Conservation (phyloP, 2,797 vertebrate genomes). For the Taeniopygia guttata region DNA sequence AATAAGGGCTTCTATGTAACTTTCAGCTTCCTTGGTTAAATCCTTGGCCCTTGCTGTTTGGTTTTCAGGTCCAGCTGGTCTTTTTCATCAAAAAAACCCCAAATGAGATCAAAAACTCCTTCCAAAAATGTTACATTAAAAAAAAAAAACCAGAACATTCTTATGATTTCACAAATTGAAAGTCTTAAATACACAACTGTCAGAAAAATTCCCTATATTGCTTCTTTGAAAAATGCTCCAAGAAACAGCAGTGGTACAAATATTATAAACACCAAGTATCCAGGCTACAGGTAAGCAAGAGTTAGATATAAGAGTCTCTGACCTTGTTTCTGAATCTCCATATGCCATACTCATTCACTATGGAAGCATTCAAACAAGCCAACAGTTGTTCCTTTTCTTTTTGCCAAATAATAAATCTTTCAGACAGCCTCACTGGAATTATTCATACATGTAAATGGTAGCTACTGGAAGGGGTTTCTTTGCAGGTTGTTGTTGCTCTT, state of each 20-base stretch:
- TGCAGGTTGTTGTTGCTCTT: not conserved
- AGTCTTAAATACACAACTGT: not conserved
- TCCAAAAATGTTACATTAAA: not conserved
- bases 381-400: conserved; percentile 42
- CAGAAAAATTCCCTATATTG: not conserved
- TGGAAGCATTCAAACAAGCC: conserved; percentile 13
- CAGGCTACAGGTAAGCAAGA: conserved; percentile 7
- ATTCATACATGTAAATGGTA: not conserved
- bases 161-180: not conserved
- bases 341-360: not conserved
- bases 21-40: not conserved
- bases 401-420: conserved; percentile 51
- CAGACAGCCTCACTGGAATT: conserved; percentile 22
- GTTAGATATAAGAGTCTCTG: not conserved
- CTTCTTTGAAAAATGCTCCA: not conserved
- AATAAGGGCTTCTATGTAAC: not conserved
- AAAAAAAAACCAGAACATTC: not conserved
- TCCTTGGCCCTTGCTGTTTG: not conserved
- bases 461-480: not conserved
- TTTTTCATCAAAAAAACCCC: not conserved
- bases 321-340: conserved; percentile 31
- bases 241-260: not conserved
- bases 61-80: not conserved
- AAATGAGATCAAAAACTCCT: not conserved
- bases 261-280: not conserved